A percentile compares a stretch with the other conserved stretches of the same genome.
phyloP scores from a whole-genome alignment of 1,140 invertebrate genomes.

The Ylistrum balloti region DNA sequence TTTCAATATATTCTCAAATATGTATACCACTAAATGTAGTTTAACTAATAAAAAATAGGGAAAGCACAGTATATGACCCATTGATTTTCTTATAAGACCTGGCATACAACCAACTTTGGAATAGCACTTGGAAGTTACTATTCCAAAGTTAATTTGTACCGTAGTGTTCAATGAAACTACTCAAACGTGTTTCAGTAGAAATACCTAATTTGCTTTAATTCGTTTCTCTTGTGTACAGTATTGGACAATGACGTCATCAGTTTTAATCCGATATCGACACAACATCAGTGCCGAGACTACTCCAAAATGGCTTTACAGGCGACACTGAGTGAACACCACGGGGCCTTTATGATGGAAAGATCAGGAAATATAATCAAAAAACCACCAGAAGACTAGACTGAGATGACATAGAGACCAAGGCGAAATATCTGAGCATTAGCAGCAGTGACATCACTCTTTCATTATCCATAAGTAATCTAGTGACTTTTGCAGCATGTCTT shows the following conservation, averaged over 20 bases:
- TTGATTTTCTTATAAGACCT: background rate
- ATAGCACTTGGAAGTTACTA: background rate
- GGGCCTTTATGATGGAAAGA: no score
- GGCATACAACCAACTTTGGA: background rate
- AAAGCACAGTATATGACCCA: background rate
- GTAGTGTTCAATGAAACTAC: background rate
- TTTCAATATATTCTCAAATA: no score
- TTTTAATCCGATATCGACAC: background rate
- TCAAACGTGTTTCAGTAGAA: background rate
- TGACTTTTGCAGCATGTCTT: no score
- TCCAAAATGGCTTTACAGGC: background rate
- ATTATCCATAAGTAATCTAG: no score
- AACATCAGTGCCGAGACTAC: background rate
- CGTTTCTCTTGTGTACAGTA: background rate
- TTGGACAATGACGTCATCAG: background rate
- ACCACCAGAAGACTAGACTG: no score
- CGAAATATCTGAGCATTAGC: no score
- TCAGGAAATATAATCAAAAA: no score
- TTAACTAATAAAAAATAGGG: no score
- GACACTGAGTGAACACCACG: background rate
- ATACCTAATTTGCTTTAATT: background rate
- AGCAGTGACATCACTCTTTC: no score
- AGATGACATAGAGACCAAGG: background rate
- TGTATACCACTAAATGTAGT: no score
- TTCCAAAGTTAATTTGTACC: background rate